Evolutionary conservation across 2,888 invertebrate genomes (phyloP).

Genomic region (Lasioglossum calceatum): DNA sequence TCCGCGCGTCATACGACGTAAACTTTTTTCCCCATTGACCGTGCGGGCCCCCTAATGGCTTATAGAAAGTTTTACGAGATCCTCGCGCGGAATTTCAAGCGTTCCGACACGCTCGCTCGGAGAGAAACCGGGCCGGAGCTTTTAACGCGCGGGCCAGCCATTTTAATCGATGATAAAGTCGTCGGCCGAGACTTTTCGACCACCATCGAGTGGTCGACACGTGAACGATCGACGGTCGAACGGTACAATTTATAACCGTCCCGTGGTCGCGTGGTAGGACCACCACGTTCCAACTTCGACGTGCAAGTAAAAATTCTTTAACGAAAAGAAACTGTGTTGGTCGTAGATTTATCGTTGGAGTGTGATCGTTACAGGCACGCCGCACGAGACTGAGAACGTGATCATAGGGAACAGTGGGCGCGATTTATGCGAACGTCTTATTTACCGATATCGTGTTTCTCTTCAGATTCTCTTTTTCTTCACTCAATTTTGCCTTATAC

Average conservation of each 20-base stretch:
- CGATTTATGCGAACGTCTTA: not conserved
- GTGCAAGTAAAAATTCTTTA: not conserved
- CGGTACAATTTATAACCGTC: not conserved
- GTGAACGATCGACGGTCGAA: conserved; percentile 19
- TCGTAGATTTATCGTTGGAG: not conserved
- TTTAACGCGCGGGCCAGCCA: conserved; percentile 29
- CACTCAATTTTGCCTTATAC: not conserved
- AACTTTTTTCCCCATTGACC: conserved; percentile 58
- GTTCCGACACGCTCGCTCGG: conserved; percentile 24
- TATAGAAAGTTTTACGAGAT: conserved; percentile 57
- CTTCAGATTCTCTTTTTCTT: not conserved
- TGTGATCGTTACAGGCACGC: not conserved
- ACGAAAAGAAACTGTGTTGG: not conserved
- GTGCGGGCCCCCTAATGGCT: conserved; percentile 44
- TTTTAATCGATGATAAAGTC: conserved; percentile 48
- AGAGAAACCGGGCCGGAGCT: conserved; percentile 28
- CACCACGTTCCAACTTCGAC: not conserved
- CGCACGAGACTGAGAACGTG: not conserved
- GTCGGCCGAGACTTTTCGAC: conserved; percentile 27
- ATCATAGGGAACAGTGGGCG: not conserved
- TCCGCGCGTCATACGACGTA: conserved; percentile 18
- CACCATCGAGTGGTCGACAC: not conserved
- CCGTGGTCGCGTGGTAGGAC: not conserved
- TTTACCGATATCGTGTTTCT: not conserved
- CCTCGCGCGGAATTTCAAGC: conserved; percentile 47